Evolutionary conservation across 1,140 invertebrate species (phyloP), one percentile per base, ranked within the genome.

Genomic region (Camponotus floridanus): DNA sequence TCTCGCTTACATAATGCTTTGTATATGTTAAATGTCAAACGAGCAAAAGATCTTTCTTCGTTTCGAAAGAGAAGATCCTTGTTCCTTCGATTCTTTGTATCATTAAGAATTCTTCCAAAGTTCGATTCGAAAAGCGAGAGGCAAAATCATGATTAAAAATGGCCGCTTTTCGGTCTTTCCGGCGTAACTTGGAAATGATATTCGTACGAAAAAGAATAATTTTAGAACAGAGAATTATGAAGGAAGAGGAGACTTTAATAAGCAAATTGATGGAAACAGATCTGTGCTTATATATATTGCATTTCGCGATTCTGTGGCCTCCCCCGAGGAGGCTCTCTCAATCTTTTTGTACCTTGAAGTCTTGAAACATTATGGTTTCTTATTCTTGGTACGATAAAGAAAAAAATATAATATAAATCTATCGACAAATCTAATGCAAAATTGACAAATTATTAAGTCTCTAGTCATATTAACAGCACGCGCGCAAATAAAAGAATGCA

Each of bases 391-490:
- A 92, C 26, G 26, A 26, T 26, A 26, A 26, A 26, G 26, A 86
- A 79, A 85, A 61, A 74, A 33, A 87, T 45, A 45, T 45, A 76
- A 59, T 76, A 86, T 26, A 26, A 26, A 76, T 81, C 70, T 78
- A 64, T 83, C 62, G 83, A 83, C 83, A 76, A 89, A 18, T 45
- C 42, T 92, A 88, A 86, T 42, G 61, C 81, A 91, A 87, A 88
- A 90, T 89, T 88, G 86, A 90, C 79, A 65, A 79, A 78, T 93
- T 91, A 91, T 92, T 91, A 90, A 87, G 85, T 90, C 90, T 94
- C 93, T 94, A 93, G 93, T 94, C 93, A 93, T 92, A 91, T 81
- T 90, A 86, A 88, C 48, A 87, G 87, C 84, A 87, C 64, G 65
- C 86, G 85, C 87, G 76, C 64, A 51, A 51, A 51, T 51, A 51